These are phyloP conservation scores for Yoshiicerus persimilis DNA, from an alignment of 1,140 invertebrate genomes.

Conservation along the genomic window DNA sequence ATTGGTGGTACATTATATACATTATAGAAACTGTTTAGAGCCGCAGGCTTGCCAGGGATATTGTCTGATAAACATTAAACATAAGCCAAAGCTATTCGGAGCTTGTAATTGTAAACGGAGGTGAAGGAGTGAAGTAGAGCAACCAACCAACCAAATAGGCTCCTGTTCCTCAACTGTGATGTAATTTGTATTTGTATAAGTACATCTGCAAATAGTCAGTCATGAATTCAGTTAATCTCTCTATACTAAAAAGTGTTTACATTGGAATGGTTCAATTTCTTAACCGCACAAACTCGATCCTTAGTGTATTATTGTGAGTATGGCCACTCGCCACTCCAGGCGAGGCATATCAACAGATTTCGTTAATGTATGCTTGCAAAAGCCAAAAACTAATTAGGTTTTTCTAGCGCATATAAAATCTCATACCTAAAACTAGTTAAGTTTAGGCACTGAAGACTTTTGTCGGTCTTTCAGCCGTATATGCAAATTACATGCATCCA, in stretches of 20 bases:
- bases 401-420: no score
- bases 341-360: no score
- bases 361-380: no score
- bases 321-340: no score
- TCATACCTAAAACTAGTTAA: no score
- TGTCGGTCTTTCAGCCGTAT: no score
- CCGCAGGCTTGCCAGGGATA: background rate
- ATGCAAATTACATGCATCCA: no score
- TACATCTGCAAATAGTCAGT: background rate
- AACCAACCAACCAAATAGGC: background rate
- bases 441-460: no score
- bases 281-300: no score
- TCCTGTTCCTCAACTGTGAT: background rate
- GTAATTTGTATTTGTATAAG: no score
- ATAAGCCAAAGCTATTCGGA: background rate
- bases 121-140: background rate
- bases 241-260: background rate
- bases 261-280: background rate
- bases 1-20: background rate
- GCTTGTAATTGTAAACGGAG: background rate
- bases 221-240: background rate
- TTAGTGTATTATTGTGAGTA: no score
- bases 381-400: no score
- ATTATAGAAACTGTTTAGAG: background rate
- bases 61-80: background rate